Base-by-base conservation (phyloP, 2,888 invertebrate genomes). In the Himalopsyche anomala region DNA sequence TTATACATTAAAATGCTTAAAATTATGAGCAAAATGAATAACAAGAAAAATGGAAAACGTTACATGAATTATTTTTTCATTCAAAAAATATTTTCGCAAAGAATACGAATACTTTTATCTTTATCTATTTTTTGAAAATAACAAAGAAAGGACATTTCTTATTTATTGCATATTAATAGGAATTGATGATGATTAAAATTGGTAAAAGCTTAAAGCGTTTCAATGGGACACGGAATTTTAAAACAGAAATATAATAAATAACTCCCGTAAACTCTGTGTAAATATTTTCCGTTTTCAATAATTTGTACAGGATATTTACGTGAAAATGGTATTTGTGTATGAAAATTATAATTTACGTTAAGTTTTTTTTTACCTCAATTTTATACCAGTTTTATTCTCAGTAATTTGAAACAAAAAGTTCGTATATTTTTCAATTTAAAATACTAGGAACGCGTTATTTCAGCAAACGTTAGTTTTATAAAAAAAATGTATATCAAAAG, bases 1-100 rank as follows among this genome's bases (percentile, higher is more conserved):
- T n/a, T 56, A 17, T 56, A 62, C 1, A 62, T 62, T n/a, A 6
- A 19, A 0, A 19, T 62, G 19, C 62, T 6, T 19, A 28, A n/a
- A 51, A 62, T 19, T 3, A 19, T 19, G 19, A 19, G 19, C 19
- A 62, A 62, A 56, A 56, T 3, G 19, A 62, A 62, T 81, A 81
- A 84, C 81, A 86, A 56, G 69, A 45, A 84, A 84, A 86, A 81
- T 86, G 81, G 86, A 84, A 86, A 82, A 69, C 19, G 56, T 38
- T 81, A 83, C n/a, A 45, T 56, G 80, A 86, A 86, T 86, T 62
- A 83, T 83, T 83, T 86, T 86, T 86, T 83, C 80, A 54, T 86
- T 83, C 28, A 69, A 62, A 83, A 83, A 86, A 83, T 83, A 80
- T 80, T 83, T 80, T 79, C 79, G 8, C 36, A 12, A 1, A 19